Evolutionary conservation across 1,140 invertebrate species (phyloP).

Genomic region (Ceratosolen fusciceps): DNA sequence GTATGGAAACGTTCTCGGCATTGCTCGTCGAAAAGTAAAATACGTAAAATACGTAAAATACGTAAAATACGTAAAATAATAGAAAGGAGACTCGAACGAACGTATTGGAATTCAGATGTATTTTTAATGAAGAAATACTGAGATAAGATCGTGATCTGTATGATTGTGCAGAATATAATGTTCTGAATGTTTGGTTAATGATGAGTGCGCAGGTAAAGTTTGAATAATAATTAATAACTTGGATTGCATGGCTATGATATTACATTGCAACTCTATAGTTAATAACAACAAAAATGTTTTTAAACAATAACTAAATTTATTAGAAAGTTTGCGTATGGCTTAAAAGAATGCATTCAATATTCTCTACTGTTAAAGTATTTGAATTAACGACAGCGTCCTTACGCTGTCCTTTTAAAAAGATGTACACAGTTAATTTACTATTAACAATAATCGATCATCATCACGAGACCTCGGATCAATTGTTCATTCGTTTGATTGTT

Average conservation of each 20-base stretch:
- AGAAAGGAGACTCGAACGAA: no score
- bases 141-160: not conserved
- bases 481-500: constrained; percentile 47
- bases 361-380: not conserved
- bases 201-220: not conserved
- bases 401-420: not conserved
- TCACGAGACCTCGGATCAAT: no score
- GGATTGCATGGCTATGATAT: not conserved
- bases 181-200: not conserved
- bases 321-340: not conserved
- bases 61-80: no score
- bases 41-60: no score
- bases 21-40: no score
- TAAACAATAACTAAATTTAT: constrained; percentile 1
- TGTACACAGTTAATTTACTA: constrained; percentile 39
- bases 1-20: no score
- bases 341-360: not conserved
- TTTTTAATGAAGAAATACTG: constrained; percentile 6
- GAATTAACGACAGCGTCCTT: not conserved
- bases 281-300: constrained; percentile 17
- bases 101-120: no score
- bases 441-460: no score
- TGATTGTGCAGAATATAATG: not conserved
- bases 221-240: not conserved
- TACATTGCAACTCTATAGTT: not conserved